These are phyloP conservation scores for Cydia strobilella DNA, from an alignment of 1,140 invertebrate genomes.

Conservation along the genomic window DNA sequence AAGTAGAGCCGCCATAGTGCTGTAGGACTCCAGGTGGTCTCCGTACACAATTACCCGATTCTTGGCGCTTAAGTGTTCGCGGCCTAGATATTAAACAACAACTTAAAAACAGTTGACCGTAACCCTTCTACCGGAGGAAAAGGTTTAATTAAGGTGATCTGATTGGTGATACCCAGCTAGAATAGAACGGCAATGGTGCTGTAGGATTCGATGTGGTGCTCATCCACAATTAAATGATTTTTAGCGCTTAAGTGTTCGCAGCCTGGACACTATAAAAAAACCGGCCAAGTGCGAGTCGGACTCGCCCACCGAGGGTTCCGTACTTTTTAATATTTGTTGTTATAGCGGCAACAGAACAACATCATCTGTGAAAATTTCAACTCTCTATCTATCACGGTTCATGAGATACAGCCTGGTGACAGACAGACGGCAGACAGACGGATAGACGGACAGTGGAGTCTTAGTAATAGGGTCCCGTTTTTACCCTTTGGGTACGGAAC, in stretches of 20 bases:
- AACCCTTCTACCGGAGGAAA: constrained; percentile 51
- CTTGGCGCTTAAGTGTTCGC: constrained; percentile 40
- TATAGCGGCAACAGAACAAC: too few species aligned
- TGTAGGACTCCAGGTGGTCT: constrained; percentile 81
- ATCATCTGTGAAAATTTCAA: too few species aligned
- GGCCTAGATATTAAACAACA: background rate
- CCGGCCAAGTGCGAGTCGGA: too few species aligned
- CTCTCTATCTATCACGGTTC: too few species aligned
- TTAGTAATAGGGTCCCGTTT: too few species aligned
- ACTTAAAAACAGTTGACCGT: background rate
- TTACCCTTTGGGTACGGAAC: too few species aligned
- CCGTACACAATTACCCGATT: constrained; percentile 83
- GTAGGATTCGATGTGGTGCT: constrained; percentile 82
- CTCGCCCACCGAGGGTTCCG: too few species aligned
- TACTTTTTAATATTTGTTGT: too few species aligned
- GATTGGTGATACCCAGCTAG: constrained; percentile 76
- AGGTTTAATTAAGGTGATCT: constrained; percentile 81
- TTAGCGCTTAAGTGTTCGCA: constrained; percentile 39
- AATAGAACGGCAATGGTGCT: constrained; percentile 81
- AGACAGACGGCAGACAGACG: too few species aligned
- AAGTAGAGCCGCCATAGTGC: constrained; percentile 81
- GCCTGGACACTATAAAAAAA: too few species aligned
- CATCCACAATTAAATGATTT: constrained; percentile 82
- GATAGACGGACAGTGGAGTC: too few species aligned
- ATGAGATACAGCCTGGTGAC: too few species aligned